Conservation (phyloP, 2,113 vertebrate genomes). For the Apus apus region DNA sequence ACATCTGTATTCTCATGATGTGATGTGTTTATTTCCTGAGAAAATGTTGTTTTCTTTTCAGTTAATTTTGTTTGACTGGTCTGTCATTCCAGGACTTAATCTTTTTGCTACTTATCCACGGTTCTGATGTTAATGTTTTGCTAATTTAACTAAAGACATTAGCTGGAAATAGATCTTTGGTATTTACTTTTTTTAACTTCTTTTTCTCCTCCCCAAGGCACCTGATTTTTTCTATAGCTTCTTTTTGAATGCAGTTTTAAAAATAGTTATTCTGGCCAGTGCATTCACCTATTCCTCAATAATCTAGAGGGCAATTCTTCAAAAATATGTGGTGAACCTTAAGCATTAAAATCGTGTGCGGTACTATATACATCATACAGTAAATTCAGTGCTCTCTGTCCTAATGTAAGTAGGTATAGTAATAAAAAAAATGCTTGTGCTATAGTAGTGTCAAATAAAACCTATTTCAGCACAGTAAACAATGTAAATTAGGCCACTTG, state of each 20-base stretch:
- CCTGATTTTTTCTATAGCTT: background rate
- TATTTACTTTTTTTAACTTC: background rate
- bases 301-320: background rate
- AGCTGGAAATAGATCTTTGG: background rate
- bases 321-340: background rate
- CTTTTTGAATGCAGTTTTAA: background rate
- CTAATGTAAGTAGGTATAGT: background rate
- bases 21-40: background rate
- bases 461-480: background rate
- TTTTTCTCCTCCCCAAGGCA: background rate
- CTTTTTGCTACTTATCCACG: background rate
- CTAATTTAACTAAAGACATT: background rate
- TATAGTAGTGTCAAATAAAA: background rate
- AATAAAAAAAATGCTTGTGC: background rate
- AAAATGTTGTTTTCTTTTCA: background rate
- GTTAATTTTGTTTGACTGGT: background rate
- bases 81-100: background rate
- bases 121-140: background rate
- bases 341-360: background rate
- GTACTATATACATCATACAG: background rate
- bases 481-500: background rate
- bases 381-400: background rate
- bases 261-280: background rate
- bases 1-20: background rate
- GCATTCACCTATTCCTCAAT: background rate